Conservation (phyloP, 2,888 invertebrate species). For the Stomorhina lunata region DNA sequence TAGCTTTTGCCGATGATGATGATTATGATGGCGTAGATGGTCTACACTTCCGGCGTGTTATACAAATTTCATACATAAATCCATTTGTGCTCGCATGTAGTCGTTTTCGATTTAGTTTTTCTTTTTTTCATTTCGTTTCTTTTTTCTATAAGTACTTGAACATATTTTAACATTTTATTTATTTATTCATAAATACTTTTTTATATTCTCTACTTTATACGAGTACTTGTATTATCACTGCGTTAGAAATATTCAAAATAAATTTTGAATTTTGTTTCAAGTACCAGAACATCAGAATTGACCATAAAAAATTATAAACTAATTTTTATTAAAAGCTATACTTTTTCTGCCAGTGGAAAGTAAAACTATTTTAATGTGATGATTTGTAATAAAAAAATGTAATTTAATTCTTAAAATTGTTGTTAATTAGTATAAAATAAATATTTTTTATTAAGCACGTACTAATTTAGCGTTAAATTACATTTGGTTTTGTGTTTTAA, state of each 20-base stretch:
- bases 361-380: conserved; percentile 10
- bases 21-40: conserved; percentile 54
- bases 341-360: too few species aligned
- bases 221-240: not conserved
- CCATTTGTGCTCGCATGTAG: conserved; percentile 14
- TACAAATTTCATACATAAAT: conserved; percentile 22
- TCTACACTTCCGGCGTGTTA: conserved; percentile 52
- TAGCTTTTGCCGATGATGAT: not conserved
- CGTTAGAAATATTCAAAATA: not conserved
- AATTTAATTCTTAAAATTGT: conserved; percentile 24
- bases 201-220: conserved; percentile 21
- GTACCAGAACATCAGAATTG: not conserved
- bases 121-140: not conserved
- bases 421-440: conserved; percentile 19
- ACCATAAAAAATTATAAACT: conserved; percentile 13
- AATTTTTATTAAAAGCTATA: conserved; percentile 10
- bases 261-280: not conserved
- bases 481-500: not conserved
- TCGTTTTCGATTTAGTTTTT: conserved; percentile 7
- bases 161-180: conserved; percentile 12
- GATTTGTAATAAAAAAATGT: conserved; percentile 14
- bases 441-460: conserved; percentile 22
- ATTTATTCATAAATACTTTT: conserved; percentile 3
- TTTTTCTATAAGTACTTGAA: conserved; percentile 20
- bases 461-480: not conserved